Evolutionary conservation across 2,113 vertebrate genomes (phyloP).

Genomic region (Periophthalmus modestus): DNA sequence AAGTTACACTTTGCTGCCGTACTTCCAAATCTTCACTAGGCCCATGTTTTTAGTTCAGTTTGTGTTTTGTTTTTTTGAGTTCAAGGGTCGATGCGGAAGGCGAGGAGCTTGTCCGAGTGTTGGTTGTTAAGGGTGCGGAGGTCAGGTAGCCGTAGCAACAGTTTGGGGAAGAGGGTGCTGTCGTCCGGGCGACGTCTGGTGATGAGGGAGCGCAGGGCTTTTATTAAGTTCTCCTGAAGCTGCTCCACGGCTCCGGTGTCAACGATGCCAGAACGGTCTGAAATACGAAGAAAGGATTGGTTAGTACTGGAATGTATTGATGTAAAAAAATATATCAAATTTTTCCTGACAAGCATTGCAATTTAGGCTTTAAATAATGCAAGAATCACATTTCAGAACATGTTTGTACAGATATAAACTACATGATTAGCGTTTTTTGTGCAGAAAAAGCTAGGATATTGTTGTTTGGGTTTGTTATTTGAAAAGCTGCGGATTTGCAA

Average conservation of each 20-base stretch:
- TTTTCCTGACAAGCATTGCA: no score
- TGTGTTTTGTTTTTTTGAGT: neutral
- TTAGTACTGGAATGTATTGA: neutral
- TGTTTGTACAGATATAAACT: no score
- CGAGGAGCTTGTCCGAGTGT: constrained; percentile 82
- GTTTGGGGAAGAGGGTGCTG: constrained; percentile 77
- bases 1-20: constrained; percentile 20
- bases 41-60: neutral
- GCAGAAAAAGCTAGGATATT: no score
- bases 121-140: constrained; percentile 82
- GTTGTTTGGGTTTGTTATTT: no score
- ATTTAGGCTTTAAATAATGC: no score
- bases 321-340: no score
- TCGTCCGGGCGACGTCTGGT: constrained; percentile 73
- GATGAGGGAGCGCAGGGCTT: constrained; percentile 77
- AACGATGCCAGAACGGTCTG: constrained; percentile 78
- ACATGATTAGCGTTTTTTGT: no score
- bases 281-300: neutral
- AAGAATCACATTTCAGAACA: no score
- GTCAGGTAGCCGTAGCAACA: constrained; percentile 80
- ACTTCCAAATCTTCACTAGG: constrained; percentile 22
- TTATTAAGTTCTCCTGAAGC: constrained; percentile 80
- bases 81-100: constrained; percentile 82
- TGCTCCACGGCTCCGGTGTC: constrained; percentile 76
- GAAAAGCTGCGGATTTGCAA: no score